Percentiles rank a stretch among this genome's conserved stretches.
Conservation (phyloP, 2,113 vertebrate species). For the Verasper variegatus region DNA sequence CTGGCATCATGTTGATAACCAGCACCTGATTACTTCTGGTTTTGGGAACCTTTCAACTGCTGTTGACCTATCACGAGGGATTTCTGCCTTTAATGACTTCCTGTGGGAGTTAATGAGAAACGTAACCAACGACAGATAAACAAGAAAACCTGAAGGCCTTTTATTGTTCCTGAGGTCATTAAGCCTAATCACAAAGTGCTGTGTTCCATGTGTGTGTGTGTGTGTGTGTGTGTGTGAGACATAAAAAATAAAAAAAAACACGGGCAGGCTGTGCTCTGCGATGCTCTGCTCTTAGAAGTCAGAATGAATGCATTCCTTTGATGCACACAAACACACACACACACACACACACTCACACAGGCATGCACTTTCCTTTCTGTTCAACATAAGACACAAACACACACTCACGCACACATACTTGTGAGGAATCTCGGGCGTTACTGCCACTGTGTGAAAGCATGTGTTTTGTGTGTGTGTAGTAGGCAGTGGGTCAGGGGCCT, state of each 20-base stretch:
- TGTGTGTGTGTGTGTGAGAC: too few species aligned
- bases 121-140: constrained; percentile 47
- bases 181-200: constrained; percentile 61
- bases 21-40: constrained; percentile 72
- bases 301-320: constrained; percentile 56
- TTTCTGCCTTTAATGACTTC: constrained; percentile 69
- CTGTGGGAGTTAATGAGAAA: constrained; percentile 72
- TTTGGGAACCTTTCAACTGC: constrained; percentile 74
- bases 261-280: constrained; percentile 10
- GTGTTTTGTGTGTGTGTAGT: constrained; percentile 59
- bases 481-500: constrained; percentile 51
- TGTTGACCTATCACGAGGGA: constrained; percentile 67
- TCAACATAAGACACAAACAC: not conserved
- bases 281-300: constrained; percentile 22
- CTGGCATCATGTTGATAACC: constrained; percentile 70
- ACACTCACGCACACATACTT: constrained; percentile 13
- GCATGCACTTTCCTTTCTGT: constrained; percentile 8
- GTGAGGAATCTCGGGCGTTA: constrained; percentile 60
- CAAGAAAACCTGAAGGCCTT: constrained; percentile 62
- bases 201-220: constrained; percentile 31
- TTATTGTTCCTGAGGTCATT: constrained; percentile 70
- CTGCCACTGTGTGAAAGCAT: constrained; percentile 69
- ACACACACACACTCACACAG: not conserved
- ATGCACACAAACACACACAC: constrained; percentile 6
- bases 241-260: too few species aligned